Conservation (phyloP, 2,888 invertebrate genomes). For the Smittia sp. region DNA sequence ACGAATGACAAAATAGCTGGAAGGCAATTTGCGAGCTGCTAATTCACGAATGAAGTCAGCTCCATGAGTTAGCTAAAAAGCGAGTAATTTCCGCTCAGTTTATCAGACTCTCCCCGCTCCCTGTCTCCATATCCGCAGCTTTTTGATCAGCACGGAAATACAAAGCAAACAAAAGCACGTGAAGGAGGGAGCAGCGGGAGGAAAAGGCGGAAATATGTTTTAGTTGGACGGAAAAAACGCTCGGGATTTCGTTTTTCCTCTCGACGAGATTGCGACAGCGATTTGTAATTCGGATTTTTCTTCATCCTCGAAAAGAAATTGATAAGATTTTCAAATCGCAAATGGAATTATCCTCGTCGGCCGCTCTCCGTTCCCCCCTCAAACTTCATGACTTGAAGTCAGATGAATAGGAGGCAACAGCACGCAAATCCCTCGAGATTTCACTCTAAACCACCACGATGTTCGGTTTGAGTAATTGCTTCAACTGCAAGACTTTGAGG, state of each 20-base stretch:
- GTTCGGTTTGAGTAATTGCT: too few relatives aligned
- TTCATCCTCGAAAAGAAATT: too few relatives aligned
- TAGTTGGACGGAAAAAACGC: neutral
- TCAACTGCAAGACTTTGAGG: too few relatives aligned
- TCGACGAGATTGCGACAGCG: too few relatives aligned
- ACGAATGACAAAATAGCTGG: neutral
- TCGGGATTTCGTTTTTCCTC: neutral
- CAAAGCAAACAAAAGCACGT: conserved; percentile 15
- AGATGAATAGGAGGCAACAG: too few relatives aligned
- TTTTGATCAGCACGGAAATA: conserved; percentile 4
- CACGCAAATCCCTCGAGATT: neutral
- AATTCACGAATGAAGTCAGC: neutral
- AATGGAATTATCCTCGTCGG: too few relatives aligned
- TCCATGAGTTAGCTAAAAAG: conserved; percentile 9
- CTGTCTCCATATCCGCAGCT: neutral
- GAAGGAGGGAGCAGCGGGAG: neutral
- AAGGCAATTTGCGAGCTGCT: neutral
- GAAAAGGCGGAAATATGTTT: neutral
- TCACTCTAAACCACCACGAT: neutral
- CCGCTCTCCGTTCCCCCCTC: too few relatives aligned
- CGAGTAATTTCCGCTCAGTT: conserved; percentile 26
- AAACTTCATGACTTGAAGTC: too few relatives aligned
- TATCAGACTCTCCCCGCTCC: neutral
- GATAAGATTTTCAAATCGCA: too few relatives aligned
- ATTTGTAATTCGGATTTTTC: too few relatives aligned